Conservation (phyloP, 1,140 invertebrate species). For the Drosophila nebulosa region DNA sequence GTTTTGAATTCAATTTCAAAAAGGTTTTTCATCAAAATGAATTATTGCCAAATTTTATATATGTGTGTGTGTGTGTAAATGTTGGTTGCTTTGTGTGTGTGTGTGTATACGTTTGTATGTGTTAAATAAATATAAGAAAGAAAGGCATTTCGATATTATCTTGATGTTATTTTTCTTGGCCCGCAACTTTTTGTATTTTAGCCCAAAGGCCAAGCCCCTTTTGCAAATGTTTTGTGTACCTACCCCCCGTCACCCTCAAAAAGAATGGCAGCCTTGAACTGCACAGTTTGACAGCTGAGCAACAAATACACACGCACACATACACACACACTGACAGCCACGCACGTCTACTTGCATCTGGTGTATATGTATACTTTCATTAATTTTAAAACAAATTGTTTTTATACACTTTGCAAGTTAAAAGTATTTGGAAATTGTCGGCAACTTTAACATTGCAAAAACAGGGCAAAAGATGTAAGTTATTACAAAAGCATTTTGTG, state of each 20-base stretch:
- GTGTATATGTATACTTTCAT: constrained; percentile 23
- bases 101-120: neutral
- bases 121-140: constrained; percentile 51
- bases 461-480: neutral
- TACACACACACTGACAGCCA: neutral
- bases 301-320: constrained; percentile 39
- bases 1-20: constrained; percentile 64
- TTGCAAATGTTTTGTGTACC: constrained; percentile 18
- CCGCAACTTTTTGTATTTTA: constrained; percentile 23
- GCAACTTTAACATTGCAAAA: neutral
- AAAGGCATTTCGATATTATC: constrained; percentile 44
- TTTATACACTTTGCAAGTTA: constrained; percentile 15
- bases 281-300: constrained; percentile 69
- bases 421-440: constrained; percentile 2
- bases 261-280: constrained; percentile 55
- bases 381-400: constrained; percentile 35
- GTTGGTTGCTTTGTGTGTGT: too few relatives aligned
- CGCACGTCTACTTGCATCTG: constrained; percentile 12
- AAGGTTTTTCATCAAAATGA: constrained; percentile 70
- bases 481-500: neutral
- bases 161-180: constrained; percentile 26
- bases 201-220: constrained; percentile 26
- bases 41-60: constrained; percentile 51
- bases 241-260: too few relatives aligned
- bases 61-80: constrained; percentile 3